phyloP scores from a whole-genome alignment of 2,888 invertebrate species.

The Campoplex nolae region DNA sequence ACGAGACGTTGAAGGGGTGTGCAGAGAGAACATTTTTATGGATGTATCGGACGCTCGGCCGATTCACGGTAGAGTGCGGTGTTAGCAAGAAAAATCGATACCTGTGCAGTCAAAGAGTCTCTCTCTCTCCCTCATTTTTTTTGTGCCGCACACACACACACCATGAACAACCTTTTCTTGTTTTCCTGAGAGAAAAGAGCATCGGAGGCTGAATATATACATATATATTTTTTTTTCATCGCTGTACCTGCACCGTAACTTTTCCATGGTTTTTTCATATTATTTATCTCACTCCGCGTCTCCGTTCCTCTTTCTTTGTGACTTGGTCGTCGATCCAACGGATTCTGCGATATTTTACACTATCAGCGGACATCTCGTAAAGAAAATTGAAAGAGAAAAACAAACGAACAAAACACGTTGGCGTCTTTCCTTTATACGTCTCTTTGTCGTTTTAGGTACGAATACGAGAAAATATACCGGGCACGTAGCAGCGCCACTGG shows the following conservation, averaged over 20 bases:
- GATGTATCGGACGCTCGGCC: conserved; percentile 51
- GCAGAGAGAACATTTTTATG: conserved; percentile 24
- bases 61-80: conserved; percentile 39
- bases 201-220: background rate
- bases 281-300: background rate
- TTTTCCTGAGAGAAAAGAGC: conserved; percentile 9
- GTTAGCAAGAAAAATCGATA: conserved; percentile 62
- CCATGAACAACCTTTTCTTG: conserved; percentile 1
- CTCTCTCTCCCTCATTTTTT: conserved; percentile 4
- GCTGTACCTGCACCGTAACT: background rate
- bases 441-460: background rate
- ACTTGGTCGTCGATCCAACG: conserved; percentile 36
- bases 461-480: conserved; percentile 28
- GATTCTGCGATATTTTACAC: conserved; percentile 58
- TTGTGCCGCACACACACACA: background rate
- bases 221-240: background rate
- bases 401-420: background rate
- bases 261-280: background rate
- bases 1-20: background rate
- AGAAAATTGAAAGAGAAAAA: conserved; percentile 1
- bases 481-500: conserved; percentile 37
- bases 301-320: conserved; percentile 50
- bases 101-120: conserved; percentile 59
- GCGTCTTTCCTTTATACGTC: background rate
- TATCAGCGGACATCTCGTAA: conserved; percentile 43